phyloP scores from a whole-genome alignment of 1,140 invertebrate genomes.

The Gryllus bimaculatus region DNA sequence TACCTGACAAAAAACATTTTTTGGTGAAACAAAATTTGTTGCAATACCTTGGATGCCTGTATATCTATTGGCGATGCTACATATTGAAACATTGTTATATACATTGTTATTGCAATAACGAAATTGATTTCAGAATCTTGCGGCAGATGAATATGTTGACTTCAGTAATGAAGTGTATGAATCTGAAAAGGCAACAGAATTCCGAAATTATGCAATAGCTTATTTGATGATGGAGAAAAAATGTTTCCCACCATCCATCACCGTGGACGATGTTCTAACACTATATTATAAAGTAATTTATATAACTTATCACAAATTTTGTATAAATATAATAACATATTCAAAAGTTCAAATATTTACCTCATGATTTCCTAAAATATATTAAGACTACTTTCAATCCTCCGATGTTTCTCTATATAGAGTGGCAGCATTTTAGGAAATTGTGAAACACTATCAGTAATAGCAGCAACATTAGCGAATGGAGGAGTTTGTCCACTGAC shows the following conservation, averaged over 20 bases:
- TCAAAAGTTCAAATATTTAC: no score
- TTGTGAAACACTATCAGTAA: conserved; percentile 84
- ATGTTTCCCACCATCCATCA: conserved; percentile 82
- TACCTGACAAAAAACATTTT: no score
- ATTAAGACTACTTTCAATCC: no score
- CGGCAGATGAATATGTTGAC: conserved; percentile 82
- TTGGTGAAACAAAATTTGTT: no score
- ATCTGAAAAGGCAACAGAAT: conserved; percentile 90
- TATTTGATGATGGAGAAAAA: conserved; percentile 97
- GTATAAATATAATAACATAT: no score
- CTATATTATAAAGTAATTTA: conserved; percentile 86
- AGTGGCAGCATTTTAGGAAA: conserved; percentile 92
- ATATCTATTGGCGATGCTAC: no score
- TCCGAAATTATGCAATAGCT: conserved; percentile 91
- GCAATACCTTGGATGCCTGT: no score
- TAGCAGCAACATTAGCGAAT: conserved; percentile 91
- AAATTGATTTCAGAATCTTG: conserved; percentile 55
- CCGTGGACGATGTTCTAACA: conserved; percentile 86
- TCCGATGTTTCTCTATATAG: conserved; percentile 28
- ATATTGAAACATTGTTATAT: no score
- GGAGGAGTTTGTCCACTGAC: conserved; percentile 97
- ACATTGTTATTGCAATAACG: no score
- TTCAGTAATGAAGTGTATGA: conserved; percentile 95
- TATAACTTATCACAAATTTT: no score
- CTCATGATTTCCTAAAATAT: no score